Percentiles rank a stretch among this genome's conserved stretches.
These are phyloP conservation scores for Chrysaora quinquecirrha DNA, from an alignment of 30 jellyfish, hydroid and myxozoan species.

Conservation along the genomic window DNA sequence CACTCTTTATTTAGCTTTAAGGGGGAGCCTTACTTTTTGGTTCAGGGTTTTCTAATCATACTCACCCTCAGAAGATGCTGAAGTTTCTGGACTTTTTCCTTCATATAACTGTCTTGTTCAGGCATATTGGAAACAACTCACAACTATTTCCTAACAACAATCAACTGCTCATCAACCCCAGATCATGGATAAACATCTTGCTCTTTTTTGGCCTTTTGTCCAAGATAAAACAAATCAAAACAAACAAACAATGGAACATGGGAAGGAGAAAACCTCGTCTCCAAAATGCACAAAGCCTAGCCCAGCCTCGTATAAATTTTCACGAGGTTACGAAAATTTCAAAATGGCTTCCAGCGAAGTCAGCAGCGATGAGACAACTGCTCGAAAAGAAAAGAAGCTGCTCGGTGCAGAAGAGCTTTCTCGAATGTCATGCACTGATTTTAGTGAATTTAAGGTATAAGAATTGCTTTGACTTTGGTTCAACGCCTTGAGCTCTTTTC, in stretches of 20 bases:
- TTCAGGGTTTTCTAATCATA: no score
- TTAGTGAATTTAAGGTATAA: slow-evolving; percentile 77
- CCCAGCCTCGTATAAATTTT: no score
- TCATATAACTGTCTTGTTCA: slow-evolving; percentile 35
- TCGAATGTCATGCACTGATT: slow-evolving; percentile 74
- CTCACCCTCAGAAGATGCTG: slow-evolving; percentile 75
- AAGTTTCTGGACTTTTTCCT: slow-evolving; percentile 53
- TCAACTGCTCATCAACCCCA: no score
- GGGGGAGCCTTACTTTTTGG: no score
- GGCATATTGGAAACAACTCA: slow-evolving; percentile 62
- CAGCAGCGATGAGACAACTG: not conserved
- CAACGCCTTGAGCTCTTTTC: not conserved
- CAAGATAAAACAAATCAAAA: no score
- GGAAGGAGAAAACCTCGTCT: no score
- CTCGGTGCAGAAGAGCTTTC: slow-evolving; percentile 75
- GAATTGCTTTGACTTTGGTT: not conserved
- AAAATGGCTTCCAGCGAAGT: slow-evolving; percentile 38
- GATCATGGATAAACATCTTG: no score
- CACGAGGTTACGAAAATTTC: slow-evolving; percentile 2
- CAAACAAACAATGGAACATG: no score
- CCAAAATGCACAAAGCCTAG: no score
- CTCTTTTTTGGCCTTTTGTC: no score
- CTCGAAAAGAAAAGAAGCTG: slow-evolving; percentile 21
- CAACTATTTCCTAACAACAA: no score
- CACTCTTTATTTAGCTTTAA: no score